Evolutionary conservation across 2,113 vertebrate genomes (phyloP).

Genomic region (Chiloscyllium plagiosum): DNA sequence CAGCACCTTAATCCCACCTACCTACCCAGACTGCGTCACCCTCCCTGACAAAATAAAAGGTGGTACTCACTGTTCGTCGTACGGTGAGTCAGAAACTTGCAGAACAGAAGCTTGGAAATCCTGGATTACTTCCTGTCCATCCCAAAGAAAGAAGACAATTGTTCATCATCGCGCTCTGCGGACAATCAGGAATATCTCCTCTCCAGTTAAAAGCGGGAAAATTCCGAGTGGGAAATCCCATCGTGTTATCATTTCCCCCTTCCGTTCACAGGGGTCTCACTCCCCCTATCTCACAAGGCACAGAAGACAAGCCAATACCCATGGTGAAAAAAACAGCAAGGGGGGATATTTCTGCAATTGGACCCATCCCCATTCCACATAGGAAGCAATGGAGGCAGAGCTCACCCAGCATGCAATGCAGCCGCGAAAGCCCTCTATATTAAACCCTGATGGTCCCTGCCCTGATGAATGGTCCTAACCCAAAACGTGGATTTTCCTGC

Average conservation of each 20-base stretch:
- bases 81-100: conserved; percentile 66
- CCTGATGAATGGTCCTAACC: no score
- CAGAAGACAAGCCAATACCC: no score
- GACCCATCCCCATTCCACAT: neutral
- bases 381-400: neutral
- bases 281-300: no score
- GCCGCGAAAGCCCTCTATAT: neutral
- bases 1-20: neutral
- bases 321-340: no score
- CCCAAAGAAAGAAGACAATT: neutral
- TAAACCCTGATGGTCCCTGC: neutral
- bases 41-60: no score
- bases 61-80: conserved; percentile 64
- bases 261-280: neutral
- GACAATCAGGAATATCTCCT: no score
- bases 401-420: neutral
- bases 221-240: no score
- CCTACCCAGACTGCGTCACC: neutral
- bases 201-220: no score
- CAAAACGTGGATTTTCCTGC: no score
- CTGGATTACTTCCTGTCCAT: conserved; percentile 62
- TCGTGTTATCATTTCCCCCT: no score
- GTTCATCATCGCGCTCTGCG: neutral
- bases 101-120: conserved; percentile 66
- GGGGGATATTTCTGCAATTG: neutral